phyloP scores from a whole-genome alignment of 2,797 vertebrate species.

The Coluber constrictor region DNA sequence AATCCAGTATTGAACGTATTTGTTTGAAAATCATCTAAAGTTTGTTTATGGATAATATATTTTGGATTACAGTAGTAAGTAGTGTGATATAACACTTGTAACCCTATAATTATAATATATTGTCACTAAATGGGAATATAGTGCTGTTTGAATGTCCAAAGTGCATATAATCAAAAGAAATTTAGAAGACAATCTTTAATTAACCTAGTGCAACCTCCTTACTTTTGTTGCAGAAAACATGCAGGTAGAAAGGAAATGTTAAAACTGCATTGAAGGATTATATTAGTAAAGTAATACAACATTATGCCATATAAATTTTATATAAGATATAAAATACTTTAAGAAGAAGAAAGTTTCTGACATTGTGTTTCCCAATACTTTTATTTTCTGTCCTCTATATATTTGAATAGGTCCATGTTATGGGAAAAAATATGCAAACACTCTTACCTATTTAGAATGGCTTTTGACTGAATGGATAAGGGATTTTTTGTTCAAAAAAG shows the following conservation, averaged over 20 bases:
- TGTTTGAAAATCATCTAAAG: not conserved
- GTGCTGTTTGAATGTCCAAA: not conserved
- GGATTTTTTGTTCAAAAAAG: not conserved
- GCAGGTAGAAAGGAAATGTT: not conserved
- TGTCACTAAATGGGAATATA: not conserved
- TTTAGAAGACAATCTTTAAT: not conserved
- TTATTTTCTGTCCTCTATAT: not conserved
- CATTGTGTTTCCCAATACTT: not conserved
- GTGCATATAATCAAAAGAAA: not conserved
- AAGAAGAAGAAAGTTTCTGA: not conserved
- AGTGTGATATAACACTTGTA: not conserved
- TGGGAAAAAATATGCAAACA: not conserved
- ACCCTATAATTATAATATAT: not conserved
- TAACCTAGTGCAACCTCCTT: not conserved
- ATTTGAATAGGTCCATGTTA: not conserved
- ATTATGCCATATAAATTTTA: not conserved
- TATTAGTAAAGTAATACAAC: not conserved
- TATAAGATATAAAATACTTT: not conserved
- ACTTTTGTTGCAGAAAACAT: not conserved
- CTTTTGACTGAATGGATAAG: not conserved
- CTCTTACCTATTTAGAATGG: not conserved
- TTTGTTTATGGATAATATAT: not conserved
- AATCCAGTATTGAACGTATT: not conserved
- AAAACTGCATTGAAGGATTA: not conserved
- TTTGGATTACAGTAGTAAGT: not conserved